Percentiles rank a stretch among this genome's conserved stretches.
phyloP scores from a whole-genome alignment of 2,888 invertebrate species.

The Idaea aversata region DNA sequence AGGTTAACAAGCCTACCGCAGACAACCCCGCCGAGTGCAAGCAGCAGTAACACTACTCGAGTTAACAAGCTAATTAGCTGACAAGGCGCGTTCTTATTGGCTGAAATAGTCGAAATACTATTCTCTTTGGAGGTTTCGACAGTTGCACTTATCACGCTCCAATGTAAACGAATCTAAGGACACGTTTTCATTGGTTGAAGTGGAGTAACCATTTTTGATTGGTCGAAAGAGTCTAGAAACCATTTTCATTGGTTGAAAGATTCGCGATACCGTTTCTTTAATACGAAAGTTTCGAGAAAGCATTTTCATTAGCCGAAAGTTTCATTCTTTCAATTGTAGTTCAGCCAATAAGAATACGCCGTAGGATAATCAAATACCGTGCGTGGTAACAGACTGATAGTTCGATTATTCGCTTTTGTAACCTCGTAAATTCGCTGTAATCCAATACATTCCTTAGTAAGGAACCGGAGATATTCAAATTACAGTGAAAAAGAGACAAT shows the following conservation, averaged over 20 bases:
- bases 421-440: constrained; percentile 11
- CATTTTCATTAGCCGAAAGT: no score
- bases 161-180: no score
- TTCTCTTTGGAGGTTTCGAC: neutral
- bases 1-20: constrained; percentile 39
- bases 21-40: constrained; percentile 84
- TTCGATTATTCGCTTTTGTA: constrained; percentile 16
- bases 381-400: constrained; percentile 26
- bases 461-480: neutral
- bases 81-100: constrained; percentile 1
- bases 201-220: no score
- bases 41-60: constrained; percentile 80
- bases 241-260: neutral
- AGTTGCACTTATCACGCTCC: no score
- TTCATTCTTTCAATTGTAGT: neutral
- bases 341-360: neutral
- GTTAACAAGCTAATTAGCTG: neutral
- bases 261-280: neutral
- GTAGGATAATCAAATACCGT: constrained; percentile 1
- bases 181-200: no score
- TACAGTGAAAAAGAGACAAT: neutral
- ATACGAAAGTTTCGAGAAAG: neutral
- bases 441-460: constrained; percentile 8
- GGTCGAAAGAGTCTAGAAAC: neutral
- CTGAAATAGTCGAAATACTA: constrained; percentile 3